Base-by-base conservation (phyloP, 2,888 invertebrate genomes). In the Stomorhina lunata region DNA sequence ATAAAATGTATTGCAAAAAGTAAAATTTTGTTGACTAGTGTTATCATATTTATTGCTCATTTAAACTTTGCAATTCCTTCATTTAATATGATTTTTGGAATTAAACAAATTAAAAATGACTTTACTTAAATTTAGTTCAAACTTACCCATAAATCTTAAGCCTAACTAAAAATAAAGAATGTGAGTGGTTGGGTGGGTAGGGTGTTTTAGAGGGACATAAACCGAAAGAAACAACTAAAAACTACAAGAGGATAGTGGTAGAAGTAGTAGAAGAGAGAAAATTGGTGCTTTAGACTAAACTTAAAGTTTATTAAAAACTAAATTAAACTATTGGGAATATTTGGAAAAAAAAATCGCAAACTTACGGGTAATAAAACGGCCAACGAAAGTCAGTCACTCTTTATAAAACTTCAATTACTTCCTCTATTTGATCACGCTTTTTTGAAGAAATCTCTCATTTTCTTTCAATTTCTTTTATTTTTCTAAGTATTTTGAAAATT, bases 361-460 rank as follows among this genome's bases (percentile, higher is more conserved):
- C 88, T 89, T 89, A 89, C 89, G 89, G 89, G 86, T 87, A 87
- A 87, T 85, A 86, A 77, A 86, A 86, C 79, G 71, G 79, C 82
- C 69, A 71, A 71, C 37, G 68, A 65, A 81, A 66, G 27, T 55
- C 20, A 40, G n/a, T 59, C 43, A 34, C 53, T 68, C 65, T 59
- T 40, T 71, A 34, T 22, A 37, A 7, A 22, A 27, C 27, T 48
- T 43, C 22, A 40, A 5, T 50, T 15, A 10, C 20, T 77, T 25
- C 77, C 61, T 43, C 12, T 43, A 50, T 63, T 17, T 37, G 45
- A 45, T 69, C 45, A 34, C 43, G 59, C 15, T 63, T 55, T 34
- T 22, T 48, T 37, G 57, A 32, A 15, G n/a, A n/a, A n/a, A n/a
- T 43, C 65, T 45, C 15, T 55, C 45, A 57, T 32, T 37, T 61